These are phyloP conservation scores for Rhombomys opimus DNA, from an alignment of 2,113 vertebrate genomes.

Conservation along the genomic window DNA sequence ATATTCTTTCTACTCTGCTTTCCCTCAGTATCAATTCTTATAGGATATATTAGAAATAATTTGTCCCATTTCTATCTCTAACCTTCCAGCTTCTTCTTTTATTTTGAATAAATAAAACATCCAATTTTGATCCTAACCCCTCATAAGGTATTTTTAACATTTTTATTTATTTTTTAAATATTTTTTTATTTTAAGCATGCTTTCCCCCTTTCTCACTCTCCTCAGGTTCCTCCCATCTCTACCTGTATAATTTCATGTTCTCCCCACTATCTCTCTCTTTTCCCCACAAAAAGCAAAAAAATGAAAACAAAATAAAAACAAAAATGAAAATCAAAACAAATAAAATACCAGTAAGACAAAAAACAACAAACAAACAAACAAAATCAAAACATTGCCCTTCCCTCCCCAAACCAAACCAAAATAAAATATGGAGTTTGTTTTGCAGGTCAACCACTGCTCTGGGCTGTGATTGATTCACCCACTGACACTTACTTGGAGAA, in stretches of 20 bases:
- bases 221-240: not conserved
- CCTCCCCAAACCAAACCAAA: not conserved
- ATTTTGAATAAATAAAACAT: not conserved
- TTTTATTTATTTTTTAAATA: not conserved
- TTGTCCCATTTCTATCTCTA: not conserved
- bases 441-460: not conserved
- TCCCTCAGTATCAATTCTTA: not conserved
- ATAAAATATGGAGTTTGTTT: not conserved
- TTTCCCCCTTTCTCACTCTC: not conserved
- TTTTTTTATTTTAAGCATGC: not conserved
- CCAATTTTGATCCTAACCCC: not conserved
- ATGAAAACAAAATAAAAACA: not conserved
- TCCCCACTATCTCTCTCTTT: not conserved
- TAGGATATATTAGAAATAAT: no score
- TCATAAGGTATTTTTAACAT: not conserved
- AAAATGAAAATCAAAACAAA: not conserved
- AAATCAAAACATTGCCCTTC: not conserved
- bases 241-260: not conserved
- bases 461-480: not conserved
- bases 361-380: not conserved
- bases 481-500: not conserved
- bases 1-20: not conserved
- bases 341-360: not conserved
- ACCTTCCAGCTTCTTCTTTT: rapidly evolving
- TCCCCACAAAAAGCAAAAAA: not conserved